A percentile compares a stretch with the other conserved stretches of the same genome.
Conservation (phyloP, 2,113 vertebrate species). For the Rhynchomys soricoides region DNA sequence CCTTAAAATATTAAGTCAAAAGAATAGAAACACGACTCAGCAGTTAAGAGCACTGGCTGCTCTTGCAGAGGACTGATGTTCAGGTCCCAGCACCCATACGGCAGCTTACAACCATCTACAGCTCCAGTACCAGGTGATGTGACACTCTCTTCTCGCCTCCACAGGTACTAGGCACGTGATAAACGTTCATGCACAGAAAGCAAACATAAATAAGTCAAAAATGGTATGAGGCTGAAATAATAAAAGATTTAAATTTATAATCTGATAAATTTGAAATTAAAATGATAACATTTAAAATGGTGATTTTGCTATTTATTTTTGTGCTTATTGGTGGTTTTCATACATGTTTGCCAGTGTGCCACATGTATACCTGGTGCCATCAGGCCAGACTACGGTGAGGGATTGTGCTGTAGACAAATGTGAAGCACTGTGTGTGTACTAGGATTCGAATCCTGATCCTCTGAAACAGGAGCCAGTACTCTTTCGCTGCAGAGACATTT, state of each 20-base stretch:
- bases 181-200: background rate
- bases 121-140: background rate
- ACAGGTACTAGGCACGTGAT: background rate
- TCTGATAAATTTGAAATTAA: background rate
- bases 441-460: background rate
- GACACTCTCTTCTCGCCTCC: too few relatives aligned
- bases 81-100: background rate
- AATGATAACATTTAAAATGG: background rate
- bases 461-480: background rate
- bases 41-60: background rate
- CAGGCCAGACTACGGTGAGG: background rate
- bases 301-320: background rate
- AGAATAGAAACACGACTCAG: background rate
- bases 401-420: background rate
- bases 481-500: background rate
- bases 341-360: background rate
- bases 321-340: background rate
- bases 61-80: background rate
- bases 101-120: background rate
- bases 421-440: background rate
- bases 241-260: background rate
- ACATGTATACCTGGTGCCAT: background rate
- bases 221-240: background rate
- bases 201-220: background rate
- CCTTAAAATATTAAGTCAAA: background rate